phyloP scores from a whole-genome alignment of 2,888 invertebrate species.

The Ceriagrion tenellum region DNA sequence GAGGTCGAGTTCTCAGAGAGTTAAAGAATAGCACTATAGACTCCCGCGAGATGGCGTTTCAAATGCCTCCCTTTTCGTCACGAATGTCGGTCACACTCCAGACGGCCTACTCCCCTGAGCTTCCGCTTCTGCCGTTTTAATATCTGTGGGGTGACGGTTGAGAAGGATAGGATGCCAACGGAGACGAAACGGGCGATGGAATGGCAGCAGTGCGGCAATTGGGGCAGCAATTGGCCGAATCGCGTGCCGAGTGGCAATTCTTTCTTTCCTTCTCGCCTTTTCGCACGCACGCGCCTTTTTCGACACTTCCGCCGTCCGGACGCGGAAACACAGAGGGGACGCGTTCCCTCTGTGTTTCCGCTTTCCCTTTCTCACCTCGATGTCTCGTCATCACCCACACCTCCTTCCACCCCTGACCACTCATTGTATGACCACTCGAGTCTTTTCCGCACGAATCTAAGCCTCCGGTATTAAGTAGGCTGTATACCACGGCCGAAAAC shows the following conservation, averaged over 20 bases:
- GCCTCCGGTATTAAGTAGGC: no score
- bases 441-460: no score
- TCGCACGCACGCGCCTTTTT: neutral
- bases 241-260: neutral
- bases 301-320: neutral
- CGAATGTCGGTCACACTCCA: neutral
- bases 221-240: neutral
- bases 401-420: neutral
- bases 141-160: no score
- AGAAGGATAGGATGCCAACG: neutral
- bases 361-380: neutral
- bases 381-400: neutral
- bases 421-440: no score
- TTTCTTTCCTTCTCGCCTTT: neutral
- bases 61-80: neutral
- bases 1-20: no score
- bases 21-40: no score
- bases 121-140: neutral
- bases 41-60: neutral
- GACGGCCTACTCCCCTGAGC: neutral
- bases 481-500: no score
- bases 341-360: neutral
- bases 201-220: neutral
- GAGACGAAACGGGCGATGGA: neutral
- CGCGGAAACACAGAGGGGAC: no score